A percentile compares a stretch with the other conserved stretches of the same genome.
These are phyloP conservation scores for Macrophya alboannulata DNA, from an alignment of 2,888 invertebrate species.

Conservation along the genomic window DNA sequence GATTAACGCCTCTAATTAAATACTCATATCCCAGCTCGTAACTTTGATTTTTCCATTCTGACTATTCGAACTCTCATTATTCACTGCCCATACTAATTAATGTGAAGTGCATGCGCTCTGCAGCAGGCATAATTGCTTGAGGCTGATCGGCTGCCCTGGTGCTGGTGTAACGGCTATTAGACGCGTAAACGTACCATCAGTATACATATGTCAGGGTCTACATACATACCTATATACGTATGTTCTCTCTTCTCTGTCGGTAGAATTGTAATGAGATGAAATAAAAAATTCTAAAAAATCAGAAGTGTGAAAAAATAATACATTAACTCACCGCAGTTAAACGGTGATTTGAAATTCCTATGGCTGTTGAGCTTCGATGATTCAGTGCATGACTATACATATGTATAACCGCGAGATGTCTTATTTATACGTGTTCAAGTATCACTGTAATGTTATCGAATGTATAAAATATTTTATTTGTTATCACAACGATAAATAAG, in stretches of 20 bases:
- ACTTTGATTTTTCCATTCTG: background rate
- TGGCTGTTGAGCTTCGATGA: background rate
- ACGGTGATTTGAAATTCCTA: conserved; percentile 20
- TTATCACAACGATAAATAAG: conserved; percentile 50
- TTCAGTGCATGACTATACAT: background rate
- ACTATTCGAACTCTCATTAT: background rate
- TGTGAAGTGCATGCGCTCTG: background rate
- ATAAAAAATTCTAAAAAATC: background rate
- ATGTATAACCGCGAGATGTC: background rate
- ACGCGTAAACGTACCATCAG: too few species aligned
- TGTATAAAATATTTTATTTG: conserved; percentile 45
- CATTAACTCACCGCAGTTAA: background rate
- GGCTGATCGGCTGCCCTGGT: background rate
- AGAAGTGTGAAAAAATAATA: background rate
- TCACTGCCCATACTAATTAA: background rate
- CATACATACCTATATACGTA: background rate
- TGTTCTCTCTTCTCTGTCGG: too few species aligned
- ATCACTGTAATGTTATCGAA: conserved; percentile 35
- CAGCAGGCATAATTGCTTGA: background rate
- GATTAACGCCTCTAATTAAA: background rate
- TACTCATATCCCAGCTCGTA: too few species aligned
- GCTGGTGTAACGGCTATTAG: background rate
- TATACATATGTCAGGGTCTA: background rate
- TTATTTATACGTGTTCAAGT: conserved; percentile 23
- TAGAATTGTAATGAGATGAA: too few species aligned